Percentiles rank a stretch among this genome's conserved stretches.
Evolutionary conservation across 2,797 vertebrate genomes (phyloP).

Genomic region (Rallus crepitans): DNA sequence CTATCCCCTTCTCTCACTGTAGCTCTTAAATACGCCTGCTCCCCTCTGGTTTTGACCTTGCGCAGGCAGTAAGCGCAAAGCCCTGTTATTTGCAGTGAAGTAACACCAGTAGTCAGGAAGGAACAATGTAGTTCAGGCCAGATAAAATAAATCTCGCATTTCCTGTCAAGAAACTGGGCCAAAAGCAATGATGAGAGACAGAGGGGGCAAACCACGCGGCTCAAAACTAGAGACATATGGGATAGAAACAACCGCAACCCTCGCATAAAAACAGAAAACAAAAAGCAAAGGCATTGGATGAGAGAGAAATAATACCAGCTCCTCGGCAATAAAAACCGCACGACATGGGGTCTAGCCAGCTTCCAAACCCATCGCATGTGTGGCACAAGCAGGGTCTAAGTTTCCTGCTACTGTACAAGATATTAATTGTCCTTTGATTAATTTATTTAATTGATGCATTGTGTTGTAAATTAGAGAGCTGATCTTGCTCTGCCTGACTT

Average conservation of each 20-base stretch:
- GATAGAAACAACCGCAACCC: constrained; percentile 65
- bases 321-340: constrained; percentile 15
- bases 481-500: not conserved
- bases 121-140: constrained; percentile 83
- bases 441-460: not conserved
- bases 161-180: constrained; percentile 82
- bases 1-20: not conserved
- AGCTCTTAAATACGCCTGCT: constrained; percentile 56
- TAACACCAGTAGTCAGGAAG: constrained; percentile 85
- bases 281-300: constrained; percentile 60
- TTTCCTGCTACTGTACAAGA: constrained; percentile 29
- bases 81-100: constrained; percentile 76
- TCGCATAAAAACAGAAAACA: constrained; percentile 65
- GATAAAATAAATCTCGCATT: constrained; percentile 86
- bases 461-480: constrained; percentile 3
- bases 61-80: constrained; percentile 67
- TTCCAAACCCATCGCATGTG: not conserved
- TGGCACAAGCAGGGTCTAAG: not conserved
- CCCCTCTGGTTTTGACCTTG: constrained; percentile 75
- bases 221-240: constrained; percentile 66
- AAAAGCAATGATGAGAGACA: constrained; percentile 80
- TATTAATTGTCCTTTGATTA: constrained; percentile 4
- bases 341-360: constrained; percentile 4
- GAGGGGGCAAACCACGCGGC: constrained; percentile 72
- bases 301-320: constrained; percentile 54